Evolutionary conservation across 2,113 vertebrate species (phyloP).

Genomic region (Crotophaga sulcirostris): DNA sequence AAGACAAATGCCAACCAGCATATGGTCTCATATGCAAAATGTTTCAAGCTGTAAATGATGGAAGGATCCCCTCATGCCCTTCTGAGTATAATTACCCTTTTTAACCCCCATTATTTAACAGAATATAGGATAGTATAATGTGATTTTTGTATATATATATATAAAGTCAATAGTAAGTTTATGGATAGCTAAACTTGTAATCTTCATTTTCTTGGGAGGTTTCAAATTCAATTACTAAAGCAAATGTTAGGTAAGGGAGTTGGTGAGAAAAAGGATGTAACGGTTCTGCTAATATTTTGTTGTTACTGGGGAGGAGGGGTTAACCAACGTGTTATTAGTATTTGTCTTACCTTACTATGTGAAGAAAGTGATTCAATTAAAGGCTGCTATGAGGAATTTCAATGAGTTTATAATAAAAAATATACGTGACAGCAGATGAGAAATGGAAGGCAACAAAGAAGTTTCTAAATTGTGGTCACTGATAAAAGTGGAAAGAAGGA

Average conservation of each 20-base stretch:
- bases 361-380: background rate
- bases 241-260: background rate
- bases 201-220: background rate
- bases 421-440: background rate
- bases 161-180: background rate
- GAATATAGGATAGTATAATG: background rate
- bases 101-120: background rate
- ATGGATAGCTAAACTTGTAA: background rate
- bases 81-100: background rate
- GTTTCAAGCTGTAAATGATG: background rate
- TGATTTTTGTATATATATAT: background rate
- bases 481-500: background rate
- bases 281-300: background rate
- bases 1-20: background rate
- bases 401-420: background rate
- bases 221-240: background rate
- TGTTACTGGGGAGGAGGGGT: rapidly evolving
- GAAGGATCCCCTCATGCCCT: background rate
- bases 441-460: background rate
- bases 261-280: background rate
- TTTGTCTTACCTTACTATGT: background rate
- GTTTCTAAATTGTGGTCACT: background rate
- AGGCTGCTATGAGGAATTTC: background rate
- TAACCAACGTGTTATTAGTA: background rate
- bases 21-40: background rate